Conservation (phyloP, 2,797 vertebrate genomes). For the Okamejei kenojei region DNA sequence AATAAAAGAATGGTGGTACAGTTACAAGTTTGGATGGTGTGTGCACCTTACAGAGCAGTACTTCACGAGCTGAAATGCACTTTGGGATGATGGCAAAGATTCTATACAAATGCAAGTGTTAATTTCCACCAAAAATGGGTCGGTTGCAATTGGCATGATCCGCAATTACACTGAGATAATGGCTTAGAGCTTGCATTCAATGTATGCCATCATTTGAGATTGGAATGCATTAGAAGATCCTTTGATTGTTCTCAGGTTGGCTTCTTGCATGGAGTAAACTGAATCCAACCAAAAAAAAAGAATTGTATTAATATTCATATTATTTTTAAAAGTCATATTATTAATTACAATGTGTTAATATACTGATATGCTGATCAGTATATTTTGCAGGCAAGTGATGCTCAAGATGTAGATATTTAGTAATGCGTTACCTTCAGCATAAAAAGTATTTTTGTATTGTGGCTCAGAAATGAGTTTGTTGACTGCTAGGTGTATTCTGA, state of each 20-base stretch:
- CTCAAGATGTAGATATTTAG: background rate
- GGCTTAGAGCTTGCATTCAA: background rate
- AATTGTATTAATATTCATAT: too few relatives aligned
- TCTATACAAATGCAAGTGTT: too few relatives aligned
- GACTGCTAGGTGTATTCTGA: background rate
- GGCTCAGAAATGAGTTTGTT: background rate
- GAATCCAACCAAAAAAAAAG: background rate
- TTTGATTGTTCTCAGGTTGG: background rate
- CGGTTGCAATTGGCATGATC: background rate
- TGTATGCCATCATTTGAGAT: background rate
- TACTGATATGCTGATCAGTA: background rate
- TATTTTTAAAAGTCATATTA: background rate
- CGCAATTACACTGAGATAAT: background rate
- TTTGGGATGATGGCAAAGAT: too few relatives aligned
- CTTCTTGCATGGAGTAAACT: background rate
- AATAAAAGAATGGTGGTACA: too few relatives aligned
- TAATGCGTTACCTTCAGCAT: background rate
- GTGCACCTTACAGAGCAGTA: too few relatives aligned
- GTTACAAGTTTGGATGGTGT: too few relatives aligned
- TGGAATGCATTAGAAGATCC: background rate
- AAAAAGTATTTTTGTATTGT: background rate
- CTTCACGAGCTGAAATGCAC: too few relatives aligned
- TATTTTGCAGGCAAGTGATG: background rate
- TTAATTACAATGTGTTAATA: too few relatives aligned
- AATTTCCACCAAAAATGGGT: background rate